phyloP scores from a whole-genome alignment of 2,113 vertebrate species.

The Sinocyclocheilus anophthalmus region DNA sequence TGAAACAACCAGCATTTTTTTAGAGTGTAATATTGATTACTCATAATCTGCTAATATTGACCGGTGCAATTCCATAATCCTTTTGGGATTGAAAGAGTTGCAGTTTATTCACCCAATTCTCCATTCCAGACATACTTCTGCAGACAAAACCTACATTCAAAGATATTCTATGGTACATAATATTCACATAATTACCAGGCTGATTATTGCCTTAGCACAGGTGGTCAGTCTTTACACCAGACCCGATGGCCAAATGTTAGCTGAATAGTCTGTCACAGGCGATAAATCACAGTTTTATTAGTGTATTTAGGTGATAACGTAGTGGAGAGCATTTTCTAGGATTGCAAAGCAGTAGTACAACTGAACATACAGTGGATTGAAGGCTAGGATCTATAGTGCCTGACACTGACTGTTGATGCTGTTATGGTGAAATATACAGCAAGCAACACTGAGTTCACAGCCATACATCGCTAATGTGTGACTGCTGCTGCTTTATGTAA shows the following conservation, averaged over 20 bases:
- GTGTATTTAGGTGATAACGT: background rate
- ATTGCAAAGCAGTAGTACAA: background rate
- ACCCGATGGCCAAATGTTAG: slow-evolving; percentile 35
- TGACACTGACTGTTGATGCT: slow-evolving; percentile 28
- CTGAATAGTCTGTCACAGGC: slow-evolving; percentile 7
- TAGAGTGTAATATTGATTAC: background rate
- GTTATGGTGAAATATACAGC: slow-evolving; percentile 32
- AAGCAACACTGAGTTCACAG: slow-evolving; percentile 26
- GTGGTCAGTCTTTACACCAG: slow-evolving; percentile 23
- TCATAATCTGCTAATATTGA: slow-evolving; percentile 46
- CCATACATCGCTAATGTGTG: background rate
- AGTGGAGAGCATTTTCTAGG: background rate
- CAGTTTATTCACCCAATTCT: slow-evolving; percentile 33
- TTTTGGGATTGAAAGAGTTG: slow-evolving; percentile 4
- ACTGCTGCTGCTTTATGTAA: slow-evolving; percentile 15
- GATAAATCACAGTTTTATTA: background rate
- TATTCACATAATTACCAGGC: slow-evolving; percentile 31
- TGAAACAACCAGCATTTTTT: no score
- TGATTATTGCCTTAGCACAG: slow-evolving; percentile 33
- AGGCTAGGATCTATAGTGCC: background rate
- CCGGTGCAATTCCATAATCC: slow-evolving; percentile 48
- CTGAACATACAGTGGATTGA: background rate
- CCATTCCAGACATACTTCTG: slow-evolving; percentile 10
- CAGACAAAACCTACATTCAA: slow-evolving; percentile 39
- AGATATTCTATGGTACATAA: slow-evolving; percentile 22